These are phyloP conservation scores for Oreochromis spilurus DNA, from an alignment of 2,113 vertebrate genomes.

Conservation along the genomic window DNA sequence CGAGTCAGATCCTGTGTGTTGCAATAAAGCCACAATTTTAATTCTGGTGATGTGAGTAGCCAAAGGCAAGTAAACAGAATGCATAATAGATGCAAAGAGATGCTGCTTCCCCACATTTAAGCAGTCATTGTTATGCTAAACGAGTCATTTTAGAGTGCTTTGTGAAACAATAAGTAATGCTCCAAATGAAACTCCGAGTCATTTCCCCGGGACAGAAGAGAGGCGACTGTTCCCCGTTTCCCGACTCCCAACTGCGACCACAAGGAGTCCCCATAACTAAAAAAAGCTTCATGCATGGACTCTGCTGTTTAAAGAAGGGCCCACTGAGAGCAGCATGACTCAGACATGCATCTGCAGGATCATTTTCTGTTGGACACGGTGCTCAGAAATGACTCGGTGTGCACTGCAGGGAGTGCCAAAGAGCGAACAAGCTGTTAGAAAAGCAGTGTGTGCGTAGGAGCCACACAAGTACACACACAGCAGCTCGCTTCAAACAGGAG, in stretches of 20 bases:
- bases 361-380: not conserved
- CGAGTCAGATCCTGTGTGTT: not conserved
- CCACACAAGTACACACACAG: not conserved
- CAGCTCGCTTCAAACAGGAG: not conserved
- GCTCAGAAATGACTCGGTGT: not conserved
- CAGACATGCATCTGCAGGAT: not conserved
- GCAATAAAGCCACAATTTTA: not conserved
- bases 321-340: conserved; percentile 4
- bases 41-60: not conserved
- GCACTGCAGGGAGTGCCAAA: not conserved
- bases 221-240: not conserved
- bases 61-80: not conserved
- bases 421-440: not conserved
- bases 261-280: not conserved
- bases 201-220: not conserved
- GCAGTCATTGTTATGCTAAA: not conserved
- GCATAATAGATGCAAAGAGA: not conserved
- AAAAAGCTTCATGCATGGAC: not conserved
- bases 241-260: not conserved
- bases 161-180: conserved; percentile 9
- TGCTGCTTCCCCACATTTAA: not conserved
- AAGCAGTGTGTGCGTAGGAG: not conserved
- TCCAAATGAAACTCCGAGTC: not conserved
- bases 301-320: not conserved
- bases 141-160: not conserved